Conservation (phyloP, 2,797 vertebrate species). For the Vipera ursinii region DNA sequence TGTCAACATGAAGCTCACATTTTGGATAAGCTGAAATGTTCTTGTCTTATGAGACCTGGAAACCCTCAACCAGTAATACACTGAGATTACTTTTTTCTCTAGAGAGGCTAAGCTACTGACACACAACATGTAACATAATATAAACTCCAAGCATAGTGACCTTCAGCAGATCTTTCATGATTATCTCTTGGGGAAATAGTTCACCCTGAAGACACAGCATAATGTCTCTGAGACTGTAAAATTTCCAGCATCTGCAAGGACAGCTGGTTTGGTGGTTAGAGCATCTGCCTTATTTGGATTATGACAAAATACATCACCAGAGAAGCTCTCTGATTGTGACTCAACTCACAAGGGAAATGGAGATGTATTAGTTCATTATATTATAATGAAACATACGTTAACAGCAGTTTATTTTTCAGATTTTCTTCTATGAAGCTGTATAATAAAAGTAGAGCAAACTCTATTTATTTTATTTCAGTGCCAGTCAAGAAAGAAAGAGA, state of each 20-base stretch:
- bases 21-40: slow-evolving; percentile 8
- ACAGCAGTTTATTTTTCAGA: not conserved
- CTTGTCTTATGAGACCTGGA: not conserved
- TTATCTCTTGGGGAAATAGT: slow-evolving; percentile 48
- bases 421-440: slow-evolving; percentile 21
- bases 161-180: slow-evolving; percentile 45
- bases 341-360: slow-evolving; percentile 51
- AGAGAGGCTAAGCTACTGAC: slow-evolving; percentile 15
- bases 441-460: slow-evolving; percentile 10
- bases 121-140: fast-evolving
- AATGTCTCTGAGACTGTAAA: slow-evolving; percentile 43
- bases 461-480: not conserved
- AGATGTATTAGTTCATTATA: slow-evolving; percentile 10
- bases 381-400: not conserved
- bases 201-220: slow-evolving; percentile 48
- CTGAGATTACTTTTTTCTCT: slow-evolving; percentile 2
- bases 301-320: slow-evolving; percentile 52
- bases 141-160: slow-evolving; percentile 34
- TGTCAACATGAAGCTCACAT: not conserved
- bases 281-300: slow-evolving; percentile 54
- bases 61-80: not conserved
- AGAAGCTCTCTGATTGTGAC: slow-evolving; percentile 41
- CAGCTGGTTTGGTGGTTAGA: slow-evolving; percentile 49
- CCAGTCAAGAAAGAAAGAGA: not conserved
- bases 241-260: slow-evolving; percentile 54